phyloP scores from a whole-genome alignment of 2,113 vertebrate species.

The Syrmaticus mikado region DNA sequence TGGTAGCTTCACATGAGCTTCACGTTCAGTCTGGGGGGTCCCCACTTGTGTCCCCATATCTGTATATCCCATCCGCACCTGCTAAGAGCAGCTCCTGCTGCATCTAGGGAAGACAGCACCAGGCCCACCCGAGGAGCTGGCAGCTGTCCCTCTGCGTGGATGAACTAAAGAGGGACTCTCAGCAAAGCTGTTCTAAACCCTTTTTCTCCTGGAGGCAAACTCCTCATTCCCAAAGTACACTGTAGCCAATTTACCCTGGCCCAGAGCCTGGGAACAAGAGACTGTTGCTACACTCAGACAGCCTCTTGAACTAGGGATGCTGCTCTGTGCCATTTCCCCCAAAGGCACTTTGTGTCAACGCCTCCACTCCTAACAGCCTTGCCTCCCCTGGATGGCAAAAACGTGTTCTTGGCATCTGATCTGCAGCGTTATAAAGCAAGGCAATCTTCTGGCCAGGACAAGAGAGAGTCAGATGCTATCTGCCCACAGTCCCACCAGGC shows the following conservation, averaged over 20 bases:
- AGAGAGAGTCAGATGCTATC: slow-evolving; percentile 45
- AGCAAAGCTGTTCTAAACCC: neutral
- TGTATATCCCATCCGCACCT: neutral
- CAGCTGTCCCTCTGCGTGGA: neutral
- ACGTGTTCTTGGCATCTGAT: slow-evolving; percentile 3
- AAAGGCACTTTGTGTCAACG: slow-evolving; percentile 38
- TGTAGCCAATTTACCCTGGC: slow-evolving; percentile 58
- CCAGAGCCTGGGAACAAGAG: slow-evolving; percentile 64
- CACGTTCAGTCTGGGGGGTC: accelerated
- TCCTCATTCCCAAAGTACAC: slow-evolving; percentile 36
- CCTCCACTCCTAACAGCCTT: slow-evolving; percentile 10
- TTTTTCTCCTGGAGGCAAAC: slow-evolving; percentile 56
- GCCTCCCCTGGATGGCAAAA: slow-evolving; percentile 51
- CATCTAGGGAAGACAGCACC: neutral
- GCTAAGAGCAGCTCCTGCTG: neutral
- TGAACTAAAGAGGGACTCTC: slow-evolving; percentile 4
- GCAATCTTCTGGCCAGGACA: slow-evolving; percentile 1
- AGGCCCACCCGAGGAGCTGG: neutral
- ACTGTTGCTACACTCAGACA: slow-evolving; percentile 67
- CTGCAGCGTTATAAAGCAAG: neutral
- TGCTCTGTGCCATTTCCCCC: slow-evolving; percentile 27
- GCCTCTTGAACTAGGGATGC: slow-evolving; percentile 49
- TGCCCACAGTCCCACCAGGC: neutral
- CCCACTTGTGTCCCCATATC: neutral
- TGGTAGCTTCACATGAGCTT: neutral